Percentiles rank a stretch among this genome's conserved stretches.
Evolutionary conservation across 2,888 invertebrate species (phyloP).

Genomic region (Proisotoma minuta): DNA sequence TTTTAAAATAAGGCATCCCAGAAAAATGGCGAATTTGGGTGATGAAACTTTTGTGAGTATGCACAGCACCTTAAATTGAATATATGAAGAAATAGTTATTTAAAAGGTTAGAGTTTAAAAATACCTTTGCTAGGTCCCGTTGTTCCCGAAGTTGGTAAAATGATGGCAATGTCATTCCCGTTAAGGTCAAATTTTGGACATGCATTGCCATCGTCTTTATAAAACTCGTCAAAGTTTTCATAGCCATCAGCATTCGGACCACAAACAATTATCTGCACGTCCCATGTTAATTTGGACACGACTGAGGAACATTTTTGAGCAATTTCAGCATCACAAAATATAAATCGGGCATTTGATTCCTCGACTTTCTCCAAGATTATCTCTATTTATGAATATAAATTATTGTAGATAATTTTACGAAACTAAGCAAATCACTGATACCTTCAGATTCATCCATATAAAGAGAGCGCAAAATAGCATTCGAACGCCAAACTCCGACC

Average conservation of each 20-base stretch:
- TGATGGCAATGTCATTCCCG: constrained; percentile 28
- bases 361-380: constrained; percentile 23
- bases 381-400: neutral
- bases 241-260: constrained; percentile 11
- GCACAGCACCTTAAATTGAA: constrained; percentile 32
- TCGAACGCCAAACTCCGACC: constrained; percentile 41
- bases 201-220: constrained; percentile 26
- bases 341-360: constrained; percentile 37
- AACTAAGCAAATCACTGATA: constrained; percentile 6
- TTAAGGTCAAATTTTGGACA: constrained; percentile 19
- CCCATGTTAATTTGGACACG: constrained; percentile 24
- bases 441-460: constrained; percentile 42
- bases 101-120: neutral
- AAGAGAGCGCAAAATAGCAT: constrained; percentile 34
- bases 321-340: constrained; percentile 36
- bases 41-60: constrained; percentile 30
- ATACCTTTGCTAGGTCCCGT: constrained; percentile 31
- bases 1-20: neutral
- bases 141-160: constrained; percentile 40
- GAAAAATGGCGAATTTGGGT: constrained; percentile 9
- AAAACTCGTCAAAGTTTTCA: constrained; percentile 17
- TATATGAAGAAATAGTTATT: neutral
- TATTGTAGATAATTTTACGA: neutral
- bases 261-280: constrained; percentile 24
- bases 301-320: constrained; percentile 18